Evolutionary conservation across 2,797 vertebrate species (phyloP), one percentile per base, ranked within the genome.

Genomic region (Pachyuromys duprasi): DNA sequence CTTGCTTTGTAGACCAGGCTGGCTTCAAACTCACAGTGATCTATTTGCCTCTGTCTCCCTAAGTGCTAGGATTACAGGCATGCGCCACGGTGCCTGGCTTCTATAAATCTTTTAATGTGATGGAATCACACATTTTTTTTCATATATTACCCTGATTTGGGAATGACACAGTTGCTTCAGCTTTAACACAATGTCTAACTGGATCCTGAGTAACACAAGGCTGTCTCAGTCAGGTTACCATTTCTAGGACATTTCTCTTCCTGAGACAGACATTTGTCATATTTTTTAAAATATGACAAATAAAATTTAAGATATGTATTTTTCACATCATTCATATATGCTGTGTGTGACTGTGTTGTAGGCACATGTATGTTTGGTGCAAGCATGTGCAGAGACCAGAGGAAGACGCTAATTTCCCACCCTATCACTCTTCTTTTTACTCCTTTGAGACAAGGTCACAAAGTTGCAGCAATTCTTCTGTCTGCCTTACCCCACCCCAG

Each of bases 161-260:
- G 45, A 94, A 15, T 80, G 31, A 36, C 2, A 82, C 3, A 42
- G 36, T 86, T 93, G 81, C 36, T 76, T 89, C 18, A 49, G 62
- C 70, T 74, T 39, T 82, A 86, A 74, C 75, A 86, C 15, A 28
- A 39, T 28, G 9, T 28, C 70, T 94, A 63, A 89, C 4, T 81
- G 22, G 22, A 93, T 86, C 92, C 72, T 49, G 8, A 91, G 70
- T 89, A 69, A 86, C 55, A 81, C 36, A 90, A n/a, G n/a, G 49
- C 42, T 42, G 24, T 36, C 36, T 62, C 28, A 53, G 62, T 39
- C 83, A 49, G 33, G 74, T 55, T 55, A 78, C 39, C 49, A 39
- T 63, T 78, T 90, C 74, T 82, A 88, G 72, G 14, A 62, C 42
- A 42, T 8, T 69, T 17, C 7, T 82, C 78, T 42, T 83, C 60